Conservation (phyloP, 2,888 invertebrate genomes). For the Agrotis puta region DNA sequence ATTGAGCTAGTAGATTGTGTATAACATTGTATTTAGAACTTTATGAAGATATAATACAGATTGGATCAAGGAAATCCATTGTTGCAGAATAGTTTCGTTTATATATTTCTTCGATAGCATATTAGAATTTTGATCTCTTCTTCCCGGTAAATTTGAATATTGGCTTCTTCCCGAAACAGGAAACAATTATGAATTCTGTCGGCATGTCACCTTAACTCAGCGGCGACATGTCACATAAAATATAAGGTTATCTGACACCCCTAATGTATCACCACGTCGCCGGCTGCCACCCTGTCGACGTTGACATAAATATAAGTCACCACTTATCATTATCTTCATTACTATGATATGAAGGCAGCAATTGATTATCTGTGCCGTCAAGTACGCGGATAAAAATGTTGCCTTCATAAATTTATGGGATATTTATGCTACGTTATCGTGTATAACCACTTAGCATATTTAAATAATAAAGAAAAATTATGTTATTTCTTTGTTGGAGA, state of each 20-base stretch:
- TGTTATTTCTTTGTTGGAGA: slow-evolving; percentile 56
- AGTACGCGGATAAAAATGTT: slow-evolving; percentile 57
- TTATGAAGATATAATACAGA: not conserved
- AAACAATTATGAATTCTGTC: slow-evolving; percentile 39
- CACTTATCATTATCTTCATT: slow-evolving; percentile 63
- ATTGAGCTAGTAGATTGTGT: slow-evolving; percentile 28
- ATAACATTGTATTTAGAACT: slow-evolving; percentile 5
- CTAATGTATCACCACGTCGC: slow-evolving; percentile 44
- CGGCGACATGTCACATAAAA: slow-evolving; percentile 15
- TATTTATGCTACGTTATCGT: slow-evolving; percentile 54
- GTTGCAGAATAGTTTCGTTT: not conserved
- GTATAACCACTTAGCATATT: slow-evolving; percentile 57
- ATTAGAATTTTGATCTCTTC: slow-evolving; percentile 15
- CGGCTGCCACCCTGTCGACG: slow-evolving; percentile 56
- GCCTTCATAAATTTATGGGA: slow-evolving; percentile 48
- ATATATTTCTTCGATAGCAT: not conserved
- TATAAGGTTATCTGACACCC: slow-evolving; percentile 51
- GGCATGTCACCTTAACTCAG: slow-evolving; percentile 16
- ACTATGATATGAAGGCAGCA: slow-evolving; percentile 54
- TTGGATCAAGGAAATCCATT: slow-evolving; percentile 11
- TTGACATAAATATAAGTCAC: slow-evolving; percentile 65
- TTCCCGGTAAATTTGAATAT: too few species aligned
- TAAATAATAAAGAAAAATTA: slow-evolving; percentile 50
- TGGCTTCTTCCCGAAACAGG: slow-evolving; percentile 28
- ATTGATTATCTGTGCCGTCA: slow-evolving; percentile 58